Conservation (phyloP, 2,113 vertebrate species). For the Epinephelus cyanopodus region DNA sequence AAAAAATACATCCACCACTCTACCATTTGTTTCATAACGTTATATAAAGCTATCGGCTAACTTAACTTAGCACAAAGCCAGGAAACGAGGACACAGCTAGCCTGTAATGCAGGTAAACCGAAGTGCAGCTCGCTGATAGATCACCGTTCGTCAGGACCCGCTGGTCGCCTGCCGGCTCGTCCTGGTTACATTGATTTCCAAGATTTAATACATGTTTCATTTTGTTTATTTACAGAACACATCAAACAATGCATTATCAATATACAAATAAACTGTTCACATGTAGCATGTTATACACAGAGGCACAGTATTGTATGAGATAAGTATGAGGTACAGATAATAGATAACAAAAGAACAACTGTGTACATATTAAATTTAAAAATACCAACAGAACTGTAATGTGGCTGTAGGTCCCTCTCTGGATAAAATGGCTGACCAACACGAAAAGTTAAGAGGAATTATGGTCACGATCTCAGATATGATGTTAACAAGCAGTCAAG, state of each 20-base stretch:
- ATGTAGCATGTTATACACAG: slow-evolving; percentile 66
- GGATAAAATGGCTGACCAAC: slow-evolving; percentile 29
- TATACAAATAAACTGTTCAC: slow-evolving; percentile 74
- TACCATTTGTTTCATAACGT: not conserved
- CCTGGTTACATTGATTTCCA: not conserved
- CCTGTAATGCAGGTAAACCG: too few relatives aligned
- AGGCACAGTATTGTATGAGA: slow-evolving; percentile 60
- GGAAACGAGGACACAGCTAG: not conserved
- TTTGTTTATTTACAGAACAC: slow-evolving; percentile 78
- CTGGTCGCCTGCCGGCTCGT: not conserved
- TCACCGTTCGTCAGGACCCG: not conserved
- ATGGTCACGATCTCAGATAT: slow-evolving; percentile 44
- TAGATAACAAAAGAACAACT: slow-evolving; percentile 47
- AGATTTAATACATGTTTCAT: slow-evolving; percentile 44
- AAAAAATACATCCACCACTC: not conserved
- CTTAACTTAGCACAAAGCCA: not conserved
- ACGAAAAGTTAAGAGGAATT: slow-evolving; percentile 9
- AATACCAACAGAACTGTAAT: slow-evolving; percentile 42
- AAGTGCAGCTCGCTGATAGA: too few relatives aligned
- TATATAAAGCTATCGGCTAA: not conserved
- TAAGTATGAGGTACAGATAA: slow-evolving; percentile 69
- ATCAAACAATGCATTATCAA: slow-evolving; percentile 58
- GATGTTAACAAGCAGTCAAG: slow-evolving; percentile 27
- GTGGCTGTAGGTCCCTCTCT: slow-evolving; percentile 40
- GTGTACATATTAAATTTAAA: slow-evolving; percentile 34